These are phyloP conservation scores for Cepphus grylle DNA, from an alignment of 2,113 vertebrate genomes.

Conservation along the genomic window DNA sequence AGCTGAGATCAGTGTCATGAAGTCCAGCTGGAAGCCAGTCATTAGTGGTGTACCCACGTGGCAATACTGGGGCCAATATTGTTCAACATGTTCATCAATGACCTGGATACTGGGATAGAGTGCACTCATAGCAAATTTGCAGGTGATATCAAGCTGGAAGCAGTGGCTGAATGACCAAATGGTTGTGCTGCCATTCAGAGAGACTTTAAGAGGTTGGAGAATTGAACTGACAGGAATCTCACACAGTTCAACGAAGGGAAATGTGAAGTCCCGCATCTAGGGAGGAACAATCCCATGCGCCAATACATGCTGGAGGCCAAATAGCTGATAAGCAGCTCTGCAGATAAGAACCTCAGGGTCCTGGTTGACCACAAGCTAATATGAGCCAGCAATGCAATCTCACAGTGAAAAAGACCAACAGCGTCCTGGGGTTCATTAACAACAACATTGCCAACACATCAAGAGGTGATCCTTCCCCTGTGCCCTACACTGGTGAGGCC, in stretches of 20 bases:
- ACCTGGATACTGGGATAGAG: not conserved
- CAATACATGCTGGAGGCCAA: not conserved
- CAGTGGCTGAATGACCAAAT: not conserved
- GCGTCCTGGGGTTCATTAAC: not conserved
- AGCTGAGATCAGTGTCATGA: not conserved
- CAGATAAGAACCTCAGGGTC: not conserved
- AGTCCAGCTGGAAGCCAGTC: not conserved
- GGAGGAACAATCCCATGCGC: not conserved
- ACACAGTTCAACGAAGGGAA: not conserved
- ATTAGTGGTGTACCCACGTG: not conserved
- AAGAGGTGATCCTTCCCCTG: not conserved
- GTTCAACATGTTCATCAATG: not conserved
- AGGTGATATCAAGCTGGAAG: not conserved
- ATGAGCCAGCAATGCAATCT: not conserved
- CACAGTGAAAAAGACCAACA: not conserved
- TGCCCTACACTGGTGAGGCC: not conserved
- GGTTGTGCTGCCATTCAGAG: not conserved
- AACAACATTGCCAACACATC: not conserved
- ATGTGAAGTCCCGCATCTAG: not conserved
- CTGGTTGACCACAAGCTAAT: not conserved
- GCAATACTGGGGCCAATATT: not conserved
- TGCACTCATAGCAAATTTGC: not conserved
- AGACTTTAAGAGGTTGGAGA: not conserved
- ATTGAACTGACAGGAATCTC: not conserved
- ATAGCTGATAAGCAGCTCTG: not conserved